phyloP scores from a whole-genome alignment of 53 echinoderm and acorn worm species.

The Holothuria scabra region DNA sequence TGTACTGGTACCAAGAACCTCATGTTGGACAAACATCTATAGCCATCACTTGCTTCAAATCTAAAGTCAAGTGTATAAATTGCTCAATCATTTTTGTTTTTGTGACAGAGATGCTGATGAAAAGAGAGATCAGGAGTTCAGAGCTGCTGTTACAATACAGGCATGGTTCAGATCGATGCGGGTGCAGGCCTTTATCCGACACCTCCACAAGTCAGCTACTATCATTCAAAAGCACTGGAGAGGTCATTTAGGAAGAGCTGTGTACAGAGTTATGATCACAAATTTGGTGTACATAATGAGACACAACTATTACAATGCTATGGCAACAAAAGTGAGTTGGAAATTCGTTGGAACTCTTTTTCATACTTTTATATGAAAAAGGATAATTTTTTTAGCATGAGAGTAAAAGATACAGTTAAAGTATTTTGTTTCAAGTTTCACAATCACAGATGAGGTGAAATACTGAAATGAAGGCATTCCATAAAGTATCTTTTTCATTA shows the following conservation, averaged over 20 bases:
- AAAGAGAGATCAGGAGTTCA: constrained; percentile 67
- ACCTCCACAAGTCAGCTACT: constrained; percentile 87
- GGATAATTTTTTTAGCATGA: no score
- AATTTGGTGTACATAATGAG: constrained; percentile 89
- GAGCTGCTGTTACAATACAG: constrained; percentile 80
- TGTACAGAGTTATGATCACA: constrained; percentile 75
- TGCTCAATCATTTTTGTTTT: neutral
- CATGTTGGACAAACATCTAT: no score
- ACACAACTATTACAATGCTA: constrained; percentile 84
- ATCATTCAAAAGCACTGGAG: constrained; percentile 91
- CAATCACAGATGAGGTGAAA: no score
- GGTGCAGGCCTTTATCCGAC: constrained; percentile 80
- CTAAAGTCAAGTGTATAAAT: no score
- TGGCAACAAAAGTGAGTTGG: constrained; percentile 85
- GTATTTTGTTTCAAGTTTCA: no score
- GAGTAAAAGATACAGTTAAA: no score
- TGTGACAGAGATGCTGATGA: constrained; percentile 79
- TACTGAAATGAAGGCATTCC: no score
- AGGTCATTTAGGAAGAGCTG: constrained; percentile 75
- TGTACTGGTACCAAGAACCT: no score
- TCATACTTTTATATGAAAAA: no score
- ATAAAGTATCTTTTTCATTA: no score
- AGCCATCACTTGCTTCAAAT: no score
- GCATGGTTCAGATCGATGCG: constrained; percentile 93
- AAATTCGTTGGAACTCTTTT: no score